phyloP scores from a whole-genome alignment of 2,888 invertebrate species.

The Chydorus sphaericus region DNA sequence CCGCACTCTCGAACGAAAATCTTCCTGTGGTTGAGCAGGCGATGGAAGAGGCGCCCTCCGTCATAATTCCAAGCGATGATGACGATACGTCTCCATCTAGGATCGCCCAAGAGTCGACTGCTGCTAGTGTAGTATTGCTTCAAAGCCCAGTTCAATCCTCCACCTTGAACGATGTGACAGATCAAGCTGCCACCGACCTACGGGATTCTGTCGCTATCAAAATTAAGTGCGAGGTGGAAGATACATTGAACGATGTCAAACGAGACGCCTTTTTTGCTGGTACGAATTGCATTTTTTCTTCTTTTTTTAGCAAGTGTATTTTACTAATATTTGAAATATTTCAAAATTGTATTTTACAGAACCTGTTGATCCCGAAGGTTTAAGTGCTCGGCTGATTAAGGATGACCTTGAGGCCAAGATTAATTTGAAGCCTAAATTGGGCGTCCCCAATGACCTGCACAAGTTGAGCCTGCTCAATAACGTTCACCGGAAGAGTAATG shows the following conservation, averaged over 20 bases:
- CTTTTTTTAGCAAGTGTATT: too few species aligned
- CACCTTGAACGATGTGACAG: neutral
- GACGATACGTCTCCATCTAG: neutral
- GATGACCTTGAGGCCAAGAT: neutral
- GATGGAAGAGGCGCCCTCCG: neutral
- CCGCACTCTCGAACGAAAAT: neutral
- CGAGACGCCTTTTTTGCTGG: neutral
- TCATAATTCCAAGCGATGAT: too few species aligned
- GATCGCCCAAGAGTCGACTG: too few species aligned
- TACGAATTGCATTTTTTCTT: too few species aligned
- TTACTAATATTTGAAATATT: neutral
- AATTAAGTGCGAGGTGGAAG: conserved; percentile 1
- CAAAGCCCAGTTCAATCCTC: too few species aligned
- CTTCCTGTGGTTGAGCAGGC: neutral
- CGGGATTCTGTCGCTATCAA: neutral
- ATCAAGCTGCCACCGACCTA: too few species aligned
- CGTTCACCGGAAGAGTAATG: conserved; percentile 8
- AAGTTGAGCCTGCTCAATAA: conserved; percentile 13
- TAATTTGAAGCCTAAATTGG: neutral
- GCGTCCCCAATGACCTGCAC: conserved; percentile 2
- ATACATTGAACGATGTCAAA: neutral
- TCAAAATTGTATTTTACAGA: neutral
- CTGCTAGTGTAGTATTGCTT: neutral
- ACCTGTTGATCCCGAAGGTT: neutral
- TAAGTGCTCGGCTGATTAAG: conserved; percentile 1